phyloP scores from a whole-genome alignment of 2,113 vertebrate species.

The Stercorarius parasiticus region DNA sequence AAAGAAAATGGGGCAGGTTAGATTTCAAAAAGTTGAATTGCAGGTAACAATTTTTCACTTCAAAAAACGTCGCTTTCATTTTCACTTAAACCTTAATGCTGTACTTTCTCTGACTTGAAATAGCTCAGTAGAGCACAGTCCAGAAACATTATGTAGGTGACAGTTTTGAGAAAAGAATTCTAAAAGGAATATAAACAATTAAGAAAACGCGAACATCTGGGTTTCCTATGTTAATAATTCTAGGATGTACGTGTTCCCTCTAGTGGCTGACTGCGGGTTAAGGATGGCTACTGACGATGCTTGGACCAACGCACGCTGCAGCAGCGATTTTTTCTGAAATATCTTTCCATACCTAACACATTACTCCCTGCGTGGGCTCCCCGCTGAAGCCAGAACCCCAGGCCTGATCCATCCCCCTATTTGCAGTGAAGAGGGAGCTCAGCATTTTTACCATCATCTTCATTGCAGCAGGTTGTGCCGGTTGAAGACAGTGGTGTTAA shows the following conservation, averaged over 20 bases:
- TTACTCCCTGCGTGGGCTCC: rapidly evolving
- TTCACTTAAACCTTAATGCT: background rate
- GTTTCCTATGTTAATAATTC: background rate
- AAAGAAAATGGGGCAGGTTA: background rate
- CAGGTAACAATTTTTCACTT: background rate
- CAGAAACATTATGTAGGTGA: background rate
- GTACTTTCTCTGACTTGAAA: background rate
- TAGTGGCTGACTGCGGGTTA: background rate
- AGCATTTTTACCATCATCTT: background rate
- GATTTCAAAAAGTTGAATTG: background rate
- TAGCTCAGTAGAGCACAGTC: background rate
- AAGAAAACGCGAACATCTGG: rapidly evolving
- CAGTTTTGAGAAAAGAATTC: background rate
- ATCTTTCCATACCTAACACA: rapidly evolving
- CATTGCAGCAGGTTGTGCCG: background rate
- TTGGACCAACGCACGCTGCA: rapidly evolving
- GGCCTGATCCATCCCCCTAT: background rate
- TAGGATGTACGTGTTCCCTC: background rate
- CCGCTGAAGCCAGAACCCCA: background rate
- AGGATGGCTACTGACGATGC: background rate
- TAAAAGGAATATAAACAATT: background rate
- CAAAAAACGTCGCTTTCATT: background rate
- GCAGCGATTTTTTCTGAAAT: rapidly evolving
- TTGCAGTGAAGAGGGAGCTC: background rate
- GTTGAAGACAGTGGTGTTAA: background rate